Conservation (phyloP, 2,113 vertebrate species). For the Sakesphorus luctuosus region DNA sequence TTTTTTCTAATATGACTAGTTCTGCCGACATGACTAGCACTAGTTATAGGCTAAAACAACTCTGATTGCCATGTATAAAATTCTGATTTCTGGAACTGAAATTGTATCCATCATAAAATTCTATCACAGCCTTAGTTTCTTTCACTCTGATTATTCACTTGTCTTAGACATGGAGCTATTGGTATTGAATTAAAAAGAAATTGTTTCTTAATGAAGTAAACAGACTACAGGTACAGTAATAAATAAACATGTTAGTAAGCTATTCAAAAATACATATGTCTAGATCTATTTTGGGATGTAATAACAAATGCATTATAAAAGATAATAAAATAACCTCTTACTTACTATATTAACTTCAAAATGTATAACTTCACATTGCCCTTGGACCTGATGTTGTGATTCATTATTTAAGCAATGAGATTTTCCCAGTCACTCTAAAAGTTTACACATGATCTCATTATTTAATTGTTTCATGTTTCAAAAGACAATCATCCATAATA, state of each 20-base stretch:
- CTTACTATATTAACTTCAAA: neutral
- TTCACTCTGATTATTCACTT: neutral
- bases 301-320: neutral
- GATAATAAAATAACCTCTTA: neutral
- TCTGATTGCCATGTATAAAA: neutral
- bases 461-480: constrained; percentile 27
- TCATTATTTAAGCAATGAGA: constrained; percentile 20
- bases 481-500: neutral
- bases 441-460: neutral
- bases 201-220: neutral
- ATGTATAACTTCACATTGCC: neutral
- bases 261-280: neutral
- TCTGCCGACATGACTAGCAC: neutral
- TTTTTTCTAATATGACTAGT: neutral
- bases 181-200: neutral
- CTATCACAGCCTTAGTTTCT: neutral
- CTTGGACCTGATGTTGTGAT: neutral
- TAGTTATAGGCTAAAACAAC: neutral
- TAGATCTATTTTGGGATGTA: neutral
- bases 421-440: neutral
- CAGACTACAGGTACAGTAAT: neutral
- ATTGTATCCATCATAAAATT: neutral
- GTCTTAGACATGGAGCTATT: neutral
- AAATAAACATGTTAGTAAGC: neutral
- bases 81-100: neutral